phyloP scores from a whole-genome alignment of 1,140 invertebrate species.

The Scaptomyza montana region DNA sequence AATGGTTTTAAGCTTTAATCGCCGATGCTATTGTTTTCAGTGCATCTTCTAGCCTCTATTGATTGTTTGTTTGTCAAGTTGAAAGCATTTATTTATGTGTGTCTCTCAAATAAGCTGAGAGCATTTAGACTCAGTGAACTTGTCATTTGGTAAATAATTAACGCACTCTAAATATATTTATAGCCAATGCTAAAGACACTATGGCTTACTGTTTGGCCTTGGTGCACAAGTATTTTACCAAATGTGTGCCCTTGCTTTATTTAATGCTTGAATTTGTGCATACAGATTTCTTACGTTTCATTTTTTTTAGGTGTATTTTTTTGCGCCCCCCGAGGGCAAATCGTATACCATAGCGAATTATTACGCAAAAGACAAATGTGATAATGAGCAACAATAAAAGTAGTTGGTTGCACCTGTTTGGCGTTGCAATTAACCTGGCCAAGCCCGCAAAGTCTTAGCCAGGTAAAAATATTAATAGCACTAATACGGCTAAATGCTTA shows the following conservation, averaged over 20 bases:
- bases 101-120: neutral
- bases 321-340: slow-evolving; percentile 21
- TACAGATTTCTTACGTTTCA: slow-evolving; percentile 16
- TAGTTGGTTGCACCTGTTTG: slow-evolving; percentile 51
- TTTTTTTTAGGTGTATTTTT: slow-evolving; percentile 20
- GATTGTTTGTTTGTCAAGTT: slow-evolving; percentile 18
- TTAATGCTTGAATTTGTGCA: slow-evolving; percentile 59
- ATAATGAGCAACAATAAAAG: neutral
- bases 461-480: slow-evolving; percentile 25
- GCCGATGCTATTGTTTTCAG: neutral
- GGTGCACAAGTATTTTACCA: slow-evolving; percentile 24
- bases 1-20: neutral
- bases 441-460: slow-evolving; percentile 47
- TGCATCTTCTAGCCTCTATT: neutral
- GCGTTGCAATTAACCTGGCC: slow-evolving; percentile 55
- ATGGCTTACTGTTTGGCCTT: slow-evolving; percentile 51
- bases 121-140: slow-evolving; percentile 6
- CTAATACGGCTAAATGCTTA: slow-evolving; percentile 35
- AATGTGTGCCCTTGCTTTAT: slow-evolving; percentile 64
- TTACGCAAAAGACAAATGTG: slow-evolving; percentile 45
- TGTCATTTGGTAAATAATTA: slow-evolving; percentile 15
- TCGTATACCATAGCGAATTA: slow-evolving; percentile 12
- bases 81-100: slow-evolving; percentile 23
- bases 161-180: slow-evolving; percentile 27
- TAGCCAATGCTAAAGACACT: slow-evolving; percentile 59